Conservation (phyloP, 2,113 vertebrate genomes). For the Leiothrix lutea region DNA sequence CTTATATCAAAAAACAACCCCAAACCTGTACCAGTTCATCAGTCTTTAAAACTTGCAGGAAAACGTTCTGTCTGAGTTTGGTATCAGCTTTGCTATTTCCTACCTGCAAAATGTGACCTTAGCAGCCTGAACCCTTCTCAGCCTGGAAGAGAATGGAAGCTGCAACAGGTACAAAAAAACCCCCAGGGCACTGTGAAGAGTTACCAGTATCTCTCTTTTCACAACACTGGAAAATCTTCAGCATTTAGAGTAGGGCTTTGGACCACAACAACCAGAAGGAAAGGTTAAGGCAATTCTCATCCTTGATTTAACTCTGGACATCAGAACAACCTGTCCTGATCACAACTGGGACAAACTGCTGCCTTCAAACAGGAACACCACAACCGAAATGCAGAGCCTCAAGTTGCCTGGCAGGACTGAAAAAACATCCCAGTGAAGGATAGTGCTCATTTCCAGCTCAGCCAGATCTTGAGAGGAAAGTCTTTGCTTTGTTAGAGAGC, state of each 20-base stretch:
- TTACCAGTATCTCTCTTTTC: not conserved
- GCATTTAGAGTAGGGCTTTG: not conserved
- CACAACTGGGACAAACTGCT: not conserved
- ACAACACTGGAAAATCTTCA: not conserved
- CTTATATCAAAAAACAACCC: not conserved
- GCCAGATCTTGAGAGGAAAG: not conserved
- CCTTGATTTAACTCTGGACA: not conserved
- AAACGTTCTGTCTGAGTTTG: not conserved
- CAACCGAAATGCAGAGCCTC: not conserved
- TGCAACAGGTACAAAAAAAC: not conserved
- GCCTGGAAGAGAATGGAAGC: not conserved
- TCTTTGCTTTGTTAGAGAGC: not conserved
- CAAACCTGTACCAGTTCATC: not conserved
- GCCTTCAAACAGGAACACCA: not conserved
- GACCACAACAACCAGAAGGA: not conserved
- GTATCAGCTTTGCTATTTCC: not conserved
- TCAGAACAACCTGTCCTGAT: not conserved
- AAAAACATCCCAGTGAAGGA: not conserved
- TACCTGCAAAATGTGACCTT: not conserved
- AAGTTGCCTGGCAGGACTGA: not conserved
- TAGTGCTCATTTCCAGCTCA: not conserved
- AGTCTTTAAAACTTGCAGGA: not conserved
- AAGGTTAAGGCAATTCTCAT: not conserved
- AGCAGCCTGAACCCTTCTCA: not conserved
- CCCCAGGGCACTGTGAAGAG: not conserved